A percentile compares a stretch with the other conserved stretches of the same genome.
Evolutionary conservation across 2,797 vertebrate species (phyloP).

Genomic region (Yasuhikotakia modesta): DNA sequence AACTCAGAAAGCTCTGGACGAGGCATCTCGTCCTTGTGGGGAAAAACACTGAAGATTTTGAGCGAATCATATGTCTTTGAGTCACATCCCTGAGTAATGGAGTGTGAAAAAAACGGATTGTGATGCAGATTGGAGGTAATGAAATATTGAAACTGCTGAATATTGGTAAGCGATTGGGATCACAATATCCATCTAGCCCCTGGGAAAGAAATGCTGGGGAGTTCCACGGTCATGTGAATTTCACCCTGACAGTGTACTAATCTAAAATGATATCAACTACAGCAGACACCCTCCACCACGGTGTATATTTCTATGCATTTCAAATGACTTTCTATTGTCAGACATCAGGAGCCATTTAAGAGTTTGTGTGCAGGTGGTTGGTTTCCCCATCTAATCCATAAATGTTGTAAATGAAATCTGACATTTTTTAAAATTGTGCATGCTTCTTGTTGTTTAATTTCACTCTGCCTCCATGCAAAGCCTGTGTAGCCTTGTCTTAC

Average conservation of each 20-base stretch:
- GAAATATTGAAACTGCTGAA: conserved; percentile 48
- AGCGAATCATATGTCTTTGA: background rate
- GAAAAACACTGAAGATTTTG: conserved; percentile 8
- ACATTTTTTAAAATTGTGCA: background rate
- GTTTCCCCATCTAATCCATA: conserved; percentile 29
- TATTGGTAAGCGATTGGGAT: conserved; percentile 36
- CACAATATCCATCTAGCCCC: conserved; percentile 40
- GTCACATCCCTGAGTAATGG: conserved; percentile 18
- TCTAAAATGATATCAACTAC: conserved; percentile 52
- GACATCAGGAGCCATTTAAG: conserved; percentile 33
- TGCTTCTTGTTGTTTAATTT: background rate
- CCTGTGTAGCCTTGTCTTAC: no score
- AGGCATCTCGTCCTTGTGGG: background rate
- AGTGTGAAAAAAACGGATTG: conserved; percentile 21
- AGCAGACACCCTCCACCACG: conserved; percentile 32
- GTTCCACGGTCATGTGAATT: conserved; percentile 48
- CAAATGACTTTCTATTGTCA: conserved; percentile 49
- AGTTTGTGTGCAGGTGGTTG: conserved; percentile 23
- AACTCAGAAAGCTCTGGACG: conserved; percentile 6
- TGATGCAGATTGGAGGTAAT: conserved; percentile 25
- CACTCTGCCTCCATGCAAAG: background rate
- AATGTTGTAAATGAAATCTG: conserved; percentile 32
- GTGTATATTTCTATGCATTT: conserved; percentile 54
- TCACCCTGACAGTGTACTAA: conserved; percentile 54
- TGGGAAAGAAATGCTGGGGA: conserved; percentile 37